Percentiles rank a stretch among this genome's conserved stretches.
Conservation (phyloP, 1,140 invertebrate genomes). For the Rhizoglyphus robini region DNA sequence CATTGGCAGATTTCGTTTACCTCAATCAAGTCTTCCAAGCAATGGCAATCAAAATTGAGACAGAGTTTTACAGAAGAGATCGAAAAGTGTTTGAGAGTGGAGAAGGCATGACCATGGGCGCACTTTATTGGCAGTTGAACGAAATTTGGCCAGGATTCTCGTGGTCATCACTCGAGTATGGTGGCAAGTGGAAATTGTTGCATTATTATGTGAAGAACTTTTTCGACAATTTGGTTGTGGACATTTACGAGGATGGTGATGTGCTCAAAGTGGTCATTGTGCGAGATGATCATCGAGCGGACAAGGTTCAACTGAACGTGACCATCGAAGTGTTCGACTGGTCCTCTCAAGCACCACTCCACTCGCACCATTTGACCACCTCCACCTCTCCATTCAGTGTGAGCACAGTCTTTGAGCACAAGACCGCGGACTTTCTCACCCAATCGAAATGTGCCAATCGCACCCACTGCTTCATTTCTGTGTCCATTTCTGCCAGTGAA, state of each 20-base stretch:
- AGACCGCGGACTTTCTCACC: neutral
- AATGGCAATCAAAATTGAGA: constrained; percentile 67
- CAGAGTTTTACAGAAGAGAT: constrained; percentile 68
- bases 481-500: neutral
- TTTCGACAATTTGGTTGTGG: constrained; percentile 55
- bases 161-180: constrained; percentile 81
- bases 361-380: neutral
- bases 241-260: constrained; percentile 35
- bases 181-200: constrained; percentile 74
- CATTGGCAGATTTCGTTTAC: constrained; percentile 26
- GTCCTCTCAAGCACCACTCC: constrained; percentile 13
- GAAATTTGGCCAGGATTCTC: constrained; percentile 95
- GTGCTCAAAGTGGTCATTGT: constrained; percentile 26
- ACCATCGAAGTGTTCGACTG: constrained; percentile 20
- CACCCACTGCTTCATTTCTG: constrained; percentile 1
- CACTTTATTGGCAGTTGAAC: constrained; percentile 97
- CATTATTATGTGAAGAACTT: constrained; percentile 78
- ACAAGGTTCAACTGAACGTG: neutral
- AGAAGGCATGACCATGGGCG: constrained; percentile 69
- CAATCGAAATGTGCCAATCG: neutral
- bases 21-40: constrained; percentile 59
- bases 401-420: neutral
- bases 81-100: constrained; percentile 36
- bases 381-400: neutral
- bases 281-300: constrained; percentile 10